Evolutionary conservation across 2,888 invertebrate species (phyloP).

Genomic region (Pteria penguin): DNA sequence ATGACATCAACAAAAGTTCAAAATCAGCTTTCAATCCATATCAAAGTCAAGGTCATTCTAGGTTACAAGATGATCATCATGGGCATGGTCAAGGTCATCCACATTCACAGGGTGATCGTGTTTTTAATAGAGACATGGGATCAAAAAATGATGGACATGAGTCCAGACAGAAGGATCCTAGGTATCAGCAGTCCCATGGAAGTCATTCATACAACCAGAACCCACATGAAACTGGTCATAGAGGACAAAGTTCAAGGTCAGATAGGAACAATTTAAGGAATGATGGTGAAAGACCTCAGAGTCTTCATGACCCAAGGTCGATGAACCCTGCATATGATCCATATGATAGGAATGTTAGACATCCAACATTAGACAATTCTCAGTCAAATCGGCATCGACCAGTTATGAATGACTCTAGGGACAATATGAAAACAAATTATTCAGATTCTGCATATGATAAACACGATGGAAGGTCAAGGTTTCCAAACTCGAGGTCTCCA

Average conservation of each 20-base stretch:
- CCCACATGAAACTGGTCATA: too few relatives aligned
- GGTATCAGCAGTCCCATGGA: not conserved
- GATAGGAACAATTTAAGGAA: conserved; percentile 8
- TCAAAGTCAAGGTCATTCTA: conserved; percentile 1
- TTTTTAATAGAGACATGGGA: not conserved
- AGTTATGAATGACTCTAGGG: not conserved
- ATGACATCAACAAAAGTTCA: conserved; percentile 14
- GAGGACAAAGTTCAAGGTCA: too few relatives aligned
- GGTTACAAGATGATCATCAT: conserved; percentile 1
- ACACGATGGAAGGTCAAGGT: not conserved
- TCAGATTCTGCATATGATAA: conserved; percentile 9
- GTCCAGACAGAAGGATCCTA: conserved; percentile 4
- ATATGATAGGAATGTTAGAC: not conserved
- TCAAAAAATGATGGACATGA: conserved; percentile 17
- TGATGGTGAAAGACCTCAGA: not conserved
- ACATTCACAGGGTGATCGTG: not conserved
- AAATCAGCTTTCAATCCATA: not conserved
- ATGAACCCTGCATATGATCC: not conserved
- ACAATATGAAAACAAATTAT: not conserved
- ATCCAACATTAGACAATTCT: not conserved
- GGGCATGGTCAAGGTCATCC: conserved; percentile 7
- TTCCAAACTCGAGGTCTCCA: not conserved
- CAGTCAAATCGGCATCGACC: not conserved
- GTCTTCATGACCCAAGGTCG: conserved; percentile 5
- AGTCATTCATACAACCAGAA: conserved; percentile 6